phyloP scores from a whole-genome alignment of 2,113 vertebrate species.

The Phocoena sinus region DNA sequence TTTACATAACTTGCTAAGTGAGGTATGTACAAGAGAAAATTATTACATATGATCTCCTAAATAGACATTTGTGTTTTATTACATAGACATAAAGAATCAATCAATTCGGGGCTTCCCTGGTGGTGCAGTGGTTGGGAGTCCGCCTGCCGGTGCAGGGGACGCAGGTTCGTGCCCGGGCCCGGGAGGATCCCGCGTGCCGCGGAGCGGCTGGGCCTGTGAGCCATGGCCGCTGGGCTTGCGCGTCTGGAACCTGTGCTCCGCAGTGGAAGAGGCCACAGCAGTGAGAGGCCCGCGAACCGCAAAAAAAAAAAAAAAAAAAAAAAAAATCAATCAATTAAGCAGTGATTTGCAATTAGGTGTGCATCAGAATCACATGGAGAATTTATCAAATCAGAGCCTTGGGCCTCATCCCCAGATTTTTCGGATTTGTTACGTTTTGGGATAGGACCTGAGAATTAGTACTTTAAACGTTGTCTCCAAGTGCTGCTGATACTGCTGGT shows the following conservation, averaged over 20 bases:
- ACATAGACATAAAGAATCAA: not conserved
- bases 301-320: no score
- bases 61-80: not conserved
- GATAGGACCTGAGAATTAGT: not conserved
- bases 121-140: no score
- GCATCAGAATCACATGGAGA: not conserved
- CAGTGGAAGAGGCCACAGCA: no score
- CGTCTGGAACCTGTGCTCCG: no score
- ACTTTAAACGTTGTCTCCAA: not conserved
- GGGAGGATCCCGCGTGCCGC: no score
- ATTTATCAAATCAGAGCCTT: not conserved
- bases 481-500: accelerated
- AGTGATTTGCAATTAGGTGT: not conserved
- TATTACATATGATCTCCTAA: not conserved
- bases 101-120: not conserved
- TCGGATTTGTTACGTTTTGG: not conserved
- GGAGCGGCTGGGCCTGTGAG: no score
- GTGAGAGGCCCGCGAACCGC: no score
- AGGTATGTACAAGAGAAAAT: not conserved
- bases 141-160: no score
- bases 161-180: no score
- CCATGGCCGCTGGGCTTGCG: no score
- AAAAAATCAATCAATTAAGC: not conserved
- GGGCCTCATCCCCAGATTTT: not conserved
- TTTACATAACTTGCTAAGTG: not conserved